phyloP scores from a whole-genome alignment of 2,797 vertebrate species.

The Chromobotia macracanthus region DNA sequence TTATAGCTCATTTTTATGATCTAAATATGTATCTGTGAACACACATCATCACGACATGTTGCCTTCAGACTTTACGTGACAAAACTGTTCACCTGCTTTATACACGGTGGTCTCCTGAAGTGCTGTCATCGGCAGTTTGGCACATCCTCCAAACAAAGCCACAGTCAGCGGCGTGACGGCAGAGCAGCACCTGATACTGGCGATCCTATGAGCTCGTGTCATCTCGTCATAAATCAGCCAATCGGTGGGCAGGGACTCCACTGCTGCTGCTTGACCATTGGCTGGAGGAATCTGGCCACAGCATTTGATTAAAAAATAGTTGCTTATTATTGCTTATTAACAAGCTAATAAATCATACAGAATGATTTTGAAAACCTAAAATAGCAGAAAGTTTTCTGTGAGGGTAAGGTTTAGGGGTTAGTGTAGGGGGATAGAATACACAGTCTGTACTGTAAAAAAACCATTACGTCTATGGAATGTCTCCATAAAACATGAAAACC shows the following conservation, averaged over 20 bases:
- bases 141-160: conserved; percentile 85
- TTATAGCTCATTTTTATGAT: too few relatives aligned
- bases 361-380: too few relatives aligned
- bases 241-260: conserved; percentile 84
- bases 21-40: too few relatives aligned
- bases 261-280: conserved; percentile 78
- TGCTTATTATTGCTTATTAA: too few relatives aligned
- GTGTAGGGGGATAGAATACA: too few relatives aligned
- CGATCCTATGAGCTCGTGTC: conserved; percentile 86
- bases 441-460: too few relatives aligned
- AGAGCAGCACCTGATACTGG: conserved; percentile 90
- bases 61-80: not conserved
- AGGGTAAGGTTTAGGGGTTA: too few relatives aligned
- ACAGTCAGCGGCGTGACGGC: conserved; percentile 84
- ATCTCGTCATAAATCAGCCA: conserved; percentile 97
- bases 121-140: conserved; percentile 79
- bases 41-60: not conserved
- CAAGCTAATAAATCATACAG: too few relatives aligned
- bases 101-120: conserved; percentile 75
- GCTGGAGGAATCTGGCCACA: conserved; percentile 77
- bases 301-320: not conserved
- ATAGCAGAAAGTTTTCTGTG: too few relatives aligned
- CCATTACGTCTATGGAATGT: too few relatives aligned
- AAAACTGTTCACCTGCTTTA: conserved; percentile 60
- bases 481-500: too few relatives aligned